Conservation (phyloP, 2,888 invertebrate species). For the Drosophila pseudotakahashii region DNA sequence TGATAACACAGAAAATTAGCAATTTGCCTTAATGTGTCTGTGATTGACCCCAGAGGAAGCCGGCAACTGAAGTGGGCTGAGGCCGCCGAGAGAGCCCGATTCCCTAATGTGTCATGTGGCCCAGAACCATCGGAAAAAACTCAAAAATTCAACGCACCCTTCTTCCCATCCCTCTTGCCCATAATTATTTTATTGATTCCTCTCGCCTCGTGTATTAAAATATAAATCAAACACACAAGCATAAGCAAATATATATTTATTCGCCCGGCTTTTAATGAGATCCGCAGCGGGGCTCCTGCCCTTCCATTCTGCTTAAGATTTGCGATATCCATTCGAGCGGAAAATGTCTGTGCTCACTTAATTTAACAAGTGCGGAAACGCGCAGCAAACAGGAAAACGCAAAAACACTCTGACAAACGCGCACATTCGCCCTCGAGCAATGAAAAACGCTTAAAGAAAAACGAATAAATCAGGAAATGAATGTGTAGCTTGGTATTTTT, state of each 20-base stretch:
- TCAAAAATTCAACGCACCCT: not conserved
- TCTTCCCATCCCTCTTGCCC: constrained; percentile 32
- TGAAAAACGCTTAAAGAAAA: not conserved
- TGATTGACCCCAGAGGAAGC: constrained; percentile 60
- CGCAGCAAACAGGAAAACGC: constrained; percentile 41
- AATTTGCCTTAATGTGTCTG: constrained; percentile 71
- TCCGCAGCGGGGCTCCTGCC: constrained; percentile 17
- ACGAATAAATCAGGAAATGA: constrained; percentile 1
- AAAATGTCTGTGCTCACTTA: constrained; percentile 59
- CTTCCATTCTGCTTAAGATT: constrained; percentile 52
- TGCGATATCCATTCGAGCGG: constrained; percentile 59
- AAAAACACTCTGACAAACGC: constrained; percentile 2
- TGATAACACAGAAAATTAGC: constrained; percentile 60
- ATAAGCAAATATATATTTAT: constrained; percentile 21
- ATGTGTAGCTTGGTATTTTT: not conserved
- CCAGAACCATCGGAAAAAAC: constrained; percentile 3
- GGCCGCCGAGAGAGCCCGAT: not conserved
- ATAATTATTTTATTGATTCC: constrained; percentile 36
- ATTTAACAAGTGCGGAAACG: constrained; percentile 52
- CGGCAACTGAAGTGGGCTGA: constrained; percentile 9
- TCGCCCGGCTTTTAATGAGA: constrained; percentile 47
- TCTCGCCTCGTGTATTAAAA: constrained; percentile 16
- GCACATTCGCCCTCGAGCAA: not conserved
- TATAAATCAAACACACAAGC: constrained; percentile 22
- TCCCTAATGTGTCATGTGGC: constrained; percentile 25